Conservation (phyloP, 1,140 invertebrate genomes). For the Doryteuthis pealeii region DNA sequence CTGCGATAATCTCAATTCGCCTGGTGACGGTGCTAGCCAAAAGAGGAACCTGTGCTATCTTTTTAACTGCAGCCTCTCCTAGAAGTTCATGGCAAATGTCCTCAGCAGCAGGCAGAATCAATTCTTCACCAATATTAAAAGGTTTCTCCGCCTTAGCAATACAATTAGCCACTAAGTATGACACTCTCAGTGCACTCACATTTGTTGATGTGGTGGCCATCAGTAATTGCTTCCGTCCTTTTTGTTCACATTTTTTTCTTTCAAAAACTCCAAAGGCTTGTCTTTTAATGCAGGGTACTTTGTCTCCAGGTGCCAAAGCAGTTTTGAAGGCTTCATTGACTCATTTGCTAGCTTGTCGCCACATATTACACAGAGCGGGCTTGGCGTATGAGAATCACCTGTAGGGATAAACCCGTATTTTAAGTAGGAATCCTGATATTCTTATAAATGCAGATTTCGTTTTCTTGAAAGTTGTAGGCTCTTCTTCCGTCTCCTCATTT, state of each 20-base stretch:
- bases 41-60: constrained; percentile 3
- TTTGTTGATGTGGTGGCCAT: neutral
- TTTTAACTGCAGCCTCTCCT: constrained; percentile 4
- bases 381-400: too few species aligned
- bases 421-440: too few species aligned
- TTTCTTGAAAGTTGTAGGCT: too few species aligned
- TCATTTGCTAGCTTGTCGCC: too few species aligned
- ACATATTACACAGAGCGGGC: too few species aligned
- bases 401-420: too few species aligned
- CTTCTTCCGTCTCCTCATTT: too few species aligned
- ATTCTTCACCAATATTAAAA: constrained; percentile 7
- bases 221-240: constrained; percentile 6
- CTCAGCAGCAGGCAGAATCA: constrained; percentile 4
- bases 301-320: neutral
- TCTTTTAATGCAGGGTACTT: neutral
- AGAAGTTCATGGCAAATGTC: constrained; percentile 1
- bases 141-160: neutral
- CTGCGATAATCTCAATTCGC: neutral
- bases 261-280: neutral
- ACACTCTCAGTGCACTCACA: neutral
- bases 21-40: neutral
- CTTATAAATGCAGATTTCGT: too few species aligned
- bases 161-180: neutral
- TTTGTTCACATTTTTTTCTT: constrained; percentile 7
- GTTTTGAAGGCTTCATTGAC: too few species aligned